phyloP scores from a whole-genome alignment of 1,140 invertebrate species.

The Physella acuta region DNA sequence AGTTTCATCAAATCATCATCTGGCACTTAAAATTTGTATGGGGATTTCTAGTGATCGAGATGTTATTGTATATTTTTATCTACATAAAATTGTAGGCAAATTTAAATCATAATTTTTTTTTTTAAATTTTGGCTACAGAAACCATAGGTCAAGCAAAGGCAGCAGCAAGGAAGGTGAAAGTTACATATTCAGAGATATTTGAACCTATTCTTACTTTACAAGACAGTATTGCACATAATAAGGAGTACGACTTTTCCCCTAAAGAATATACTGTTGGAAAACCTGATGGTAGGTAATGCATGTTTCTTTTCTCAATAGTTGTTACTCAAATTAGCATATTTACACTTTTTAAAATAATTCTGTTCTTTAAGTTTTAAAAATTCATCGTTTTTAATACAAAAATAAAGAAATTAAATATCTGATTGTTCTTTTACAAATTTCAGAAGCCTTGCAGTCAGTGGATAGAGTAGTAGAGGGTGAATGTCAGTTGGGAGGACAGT shows the following conservation, averaged over 20 bases:
- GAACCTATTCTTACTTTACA: slow-evolving; percentile 63
- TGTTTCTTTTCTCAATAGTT: too few species aligned
- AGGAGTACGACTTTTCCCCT: slow-evolving; percentile 23
- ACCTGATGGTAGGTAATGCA: slow-evolving; percentile 35
- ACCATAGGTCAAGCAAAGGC: slow-evolving; percentile 68
- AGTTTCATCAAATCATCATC: too few species aligned
- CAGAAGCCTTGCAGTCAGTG: slow-evolving; percentile 29
- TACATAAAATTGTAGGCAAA: slow-evolving; percentile 21
- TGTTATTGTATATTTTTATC: background rate
- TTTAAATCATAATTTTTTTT: background rate
- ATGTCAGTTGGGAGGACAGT: slow-evolving; percentile 26
- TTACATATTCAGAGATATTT: slow-evolving; percentile 64
- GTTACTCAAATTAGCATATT: background rate
- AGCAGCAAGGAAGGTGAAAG: slow-evolving; percentile 64
- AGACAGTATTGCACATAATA: slow-evolving; percentile 31
- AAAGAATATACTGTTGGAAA: slow-evolving; percentile 26
- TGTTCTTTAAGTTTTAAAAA: too few species aligned
- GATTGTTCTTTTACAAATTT: too few species aligned
- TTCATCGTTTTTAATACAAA: too few species aligned
- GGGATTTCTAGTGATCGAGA: too few species aligned
- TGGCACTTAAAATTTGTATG: too few species aligned
- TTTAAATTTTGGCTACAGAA: slow-evolving; percentile 43
- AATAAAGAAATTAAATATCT: too few species aligned
- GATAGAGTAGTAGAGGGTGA: slow-evolving; percentile 24
- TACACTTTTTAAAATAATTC: too few species aligned